phyloP scores from a whole-genome alignment of 2,797 vertebrate species.

The Gobio occitaniae region DNA sequence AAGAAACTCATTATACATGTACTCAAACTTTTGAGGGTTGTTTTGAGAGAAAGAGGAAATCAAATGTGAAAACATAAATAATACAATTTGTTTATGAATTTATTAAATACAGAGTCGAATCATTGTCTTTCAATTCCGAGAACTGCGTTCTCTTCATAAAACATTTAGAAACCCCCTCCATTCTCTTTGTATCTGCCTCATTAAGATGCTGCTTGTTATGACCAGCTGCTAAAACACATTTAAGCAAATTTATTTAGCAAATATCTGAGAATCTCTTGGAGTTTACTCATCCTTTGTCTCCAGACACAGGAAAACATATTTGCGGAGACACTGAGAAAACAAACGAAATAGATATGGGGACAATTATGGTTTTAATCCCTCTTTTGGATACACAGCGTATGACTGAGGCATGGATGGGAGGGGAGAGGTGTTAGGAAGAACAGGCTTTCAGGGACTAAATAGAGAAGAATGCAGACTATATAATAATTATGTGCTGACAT shows the following conservation, averaged over 20 bases:
- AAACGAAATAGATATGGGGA: not conserved
- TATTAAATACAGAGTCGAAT: not conserved
- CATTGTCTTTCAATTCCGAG: not conserved
- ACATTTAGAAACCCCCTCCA: not conserved
- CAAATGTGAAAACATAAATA: conserved; percentile 7
- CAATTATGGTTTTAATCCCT: not conserved
- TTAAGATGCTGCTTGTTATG: conserved; percentile 6
- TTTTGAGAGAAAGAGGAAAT: not conserved
- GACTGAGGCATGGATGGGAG: not conserved
- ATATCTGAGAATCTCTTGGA: conserved; percentile 15
- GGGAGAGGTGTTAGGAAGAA: not conserved
- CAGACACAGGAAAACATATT: conserved; percentile 19
- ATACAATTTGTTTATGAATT: not conserved
- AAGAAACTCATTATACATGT: conserved; percentile 29
- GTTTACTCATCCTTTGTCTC: conserved; percentile 1
- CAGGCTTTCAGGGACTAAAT: conserved; percentile 16
- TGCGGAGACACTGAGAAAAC: not conserved
- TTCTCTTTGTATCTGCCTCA: conserved; percentile 14
- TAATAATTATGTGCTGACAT: not conserved
- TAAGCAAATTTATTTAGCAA: conserved; percentile 29
- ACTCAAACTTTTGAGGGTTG: not conserved
- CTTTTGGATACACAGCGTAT: not conserved
- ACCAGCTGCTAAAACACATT: conserved; percentile 35
- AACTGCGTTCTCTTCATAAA: not conserved
- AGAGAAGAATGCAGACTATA: conserved; percentile 19